Evolutionary conservation across 2,113 vertebrate species (phyloP), one percentile per base, ranked within the genome.

Genomic region (Odocoileus virginianus): DNA sequence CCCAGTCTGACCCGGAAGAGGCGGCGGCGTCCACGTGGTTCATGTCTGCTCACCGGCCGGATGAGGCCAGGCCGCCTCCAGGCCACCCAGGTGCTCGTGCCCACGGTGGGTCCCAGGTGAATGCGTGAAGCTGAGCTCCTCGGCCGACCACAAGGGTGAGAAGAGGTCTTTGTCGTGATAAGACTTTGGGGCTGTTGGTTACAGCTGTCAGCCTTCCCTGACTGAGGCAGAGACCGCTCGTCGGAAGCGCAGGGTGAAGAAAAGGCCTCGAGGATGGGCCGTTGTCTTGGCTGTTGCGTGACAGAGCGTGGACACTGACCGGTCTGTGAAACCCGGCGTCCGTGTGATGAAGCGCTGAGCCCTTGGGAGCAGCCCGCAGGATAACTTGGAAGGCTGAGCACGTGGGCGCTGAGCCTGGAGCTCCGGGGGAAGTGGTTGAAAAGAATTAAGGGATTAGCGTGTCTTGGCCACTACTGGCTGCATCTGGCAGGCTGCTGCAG

Each of bases 21-120:
- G 13, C 11, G 0, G 45, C 40, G 2, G 89, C 16, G 12, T 6
- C 19, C 11, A 28, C 5, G 4, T 0, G 17, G 15, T 28, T 6
- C 17, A 2, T n/a, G 57, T 67, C n/a, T 0, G 2, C 21, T 40
- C 19, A 15, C 17, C 3, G 81, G 36, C 36, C 19, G 33, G 36
- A n/a, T 0, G 19, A 36, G 36, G 57, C 50, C 52, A 54, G 57
- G 43, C 28, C 27, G 8, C 21, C 15, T 12, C 47, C 4, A 2
- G 27, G 40, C 17, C n/a, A 6, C 58, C 40, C 6, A 28, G 47
- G 52, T 40, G 15, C 89, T 58, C 0, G 17, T n/a, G 36, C 47
- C 13, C 21, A 23, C 11, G 55, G 19, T 25, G 36, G 47, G 87
- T 28, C 8, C 43, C 9, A 1, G 13, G 13, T 43, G 64, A 52